Percentiles rank a stretch among this genome's conserved stretches.
These are phyloP conservation scores for Mythimna lalbum DNA, from an alignment of 2,888 invertebrate species.

Conservation along the genomic window DNA sequence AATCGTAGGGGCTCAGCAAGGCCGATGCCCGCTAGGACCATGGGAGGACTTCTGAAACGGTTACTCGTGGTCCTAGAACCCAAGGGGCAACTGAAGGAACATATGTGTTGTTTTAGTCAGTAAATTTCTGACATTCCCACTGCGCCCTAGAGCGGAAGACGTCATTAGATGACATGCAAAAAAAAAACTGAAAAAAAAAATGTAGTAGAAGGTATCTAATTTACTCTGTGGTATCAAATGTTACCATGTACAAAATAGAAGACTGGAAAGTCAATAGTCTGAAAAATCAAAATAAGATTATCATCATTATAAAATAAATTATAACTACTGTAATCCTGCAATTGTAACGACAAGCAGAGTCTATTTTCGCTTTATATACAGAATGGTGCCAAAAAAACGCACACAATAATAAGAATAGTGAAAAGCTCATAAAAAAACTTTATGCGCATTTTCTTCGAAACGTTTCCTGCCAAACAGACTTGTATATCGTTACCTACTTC, in stretches of 20 bases:
- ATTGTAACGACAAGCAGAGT: not conserved
- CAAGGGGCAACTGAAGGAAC: too few species aligned
- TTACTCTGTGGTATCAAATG: not conserved
- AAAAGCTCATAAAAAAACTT: slow-evolving; percentile 1
- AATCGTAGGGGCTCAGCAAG: too few species aligned
- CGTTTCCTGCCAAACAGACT: not conserved
- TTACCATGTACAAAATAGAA: not conserved
- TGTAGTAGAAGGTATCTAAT: not conserved
- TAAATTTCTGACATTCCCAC: too few species aligned
- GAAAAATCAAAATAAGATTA: not conserved
- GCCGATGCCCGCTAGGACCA: too few species aligned
- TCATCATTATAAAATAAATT: not conserved
- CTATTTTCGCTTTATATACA: not conserved
- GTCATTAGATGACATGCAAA: too few species aligned
- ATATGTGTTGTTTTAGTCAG: too few species aligned
- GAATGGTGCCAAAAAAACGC: not conserved
- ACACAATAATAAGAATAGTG: not conserved
- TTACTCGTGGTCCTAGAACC: too few species aligned
- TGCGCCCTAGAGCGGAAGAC: too few species aligned
- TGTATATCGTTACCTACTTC: not conserved
- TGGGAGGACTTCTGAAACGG: too few species aligned
- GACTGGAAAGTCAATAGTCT: not conserved
- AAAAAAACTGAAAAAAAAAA: too few species aligned
- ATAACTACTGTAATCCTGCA: not conserved
- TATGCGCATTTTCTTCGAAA: not conserved